A percentile compares a stretch with the other conserved stretches of the same genome.
These are phyloP conservation scores for Caenorhabditis sp. DNA, from an alignment of 2,888 invertebrate species.

Conservation along the genomic window DNA sequence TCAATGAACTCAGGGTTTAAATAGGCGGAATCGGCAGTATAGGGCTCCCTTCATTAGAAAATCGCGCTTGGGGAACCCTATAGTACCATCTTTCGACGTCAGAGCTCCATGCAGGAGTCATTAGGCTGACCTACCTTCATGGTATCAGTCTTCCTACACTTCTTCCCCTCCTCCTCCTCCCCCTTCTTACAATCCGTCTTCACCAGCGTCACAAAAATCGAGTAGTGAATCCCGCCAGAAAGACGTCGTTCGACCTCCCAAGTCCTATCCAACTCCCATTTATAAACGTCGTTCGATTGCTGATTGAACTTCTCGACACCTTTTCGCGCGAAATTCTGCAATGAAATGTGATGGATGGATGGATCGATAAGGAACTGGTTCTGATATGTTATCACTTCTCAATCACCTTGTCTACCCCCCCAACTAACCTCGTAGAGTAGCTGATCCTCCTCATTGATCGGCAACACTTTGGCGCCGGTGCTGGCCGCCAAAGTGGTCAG, in stretches of 20 bases:
- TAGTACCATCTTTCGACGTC: too few relatives aligned
- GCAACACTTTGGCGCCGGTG: slow-evolving; percentile 46
- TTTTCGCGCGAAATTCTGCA: slow-evolving; percentile 69
- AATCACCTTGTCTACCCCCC: neutral
- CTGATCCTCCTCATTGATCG: slow-evolving; percentile 61
- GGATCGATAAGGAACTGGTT: slow-evolving; percentile 25
- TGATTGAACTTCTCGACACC: slow-evolving; percentile 71
- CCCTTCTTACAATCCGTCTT: slow-evolving; percentile 74
- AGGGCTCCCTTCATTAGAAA: too few relatives aligned
- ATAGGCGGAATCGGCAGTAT: too few relatives aligned
- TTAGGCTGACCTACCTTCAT: slow-evolving; percentile 48
- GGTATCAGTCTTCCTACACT: slow-evolving; percentile 56
- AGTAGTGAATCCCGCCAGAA: slow-evolving; percentile 70
- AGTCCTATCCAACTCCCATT: slow-evolving; percentile 68
- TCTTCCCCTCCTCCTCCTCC: slow-evolving; percentile 16
- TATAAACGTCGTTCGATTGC: slow-evolving; percentile 73
- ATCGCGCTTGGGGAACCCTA: too few relatives aligned
- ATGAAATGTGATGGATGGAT: slow-evolving; percentile 21
- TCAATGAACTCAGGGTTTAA: too few relatives aligned
- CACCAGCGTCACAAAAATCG: slow-evolving; percentile 69
- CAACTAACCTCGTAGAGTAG: slow-evolving; percentile 55
- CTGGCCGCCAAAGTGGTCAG: neutral
- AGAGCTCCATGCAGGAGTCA: too few relatives aligned
- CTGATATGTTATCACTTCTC: neutral
- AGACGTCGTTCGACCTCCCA: slow-evolving; percentile 68